Conservation (phyloP, 2,797 vertebrate species). For the Pithecia hirsuta region DNA sequence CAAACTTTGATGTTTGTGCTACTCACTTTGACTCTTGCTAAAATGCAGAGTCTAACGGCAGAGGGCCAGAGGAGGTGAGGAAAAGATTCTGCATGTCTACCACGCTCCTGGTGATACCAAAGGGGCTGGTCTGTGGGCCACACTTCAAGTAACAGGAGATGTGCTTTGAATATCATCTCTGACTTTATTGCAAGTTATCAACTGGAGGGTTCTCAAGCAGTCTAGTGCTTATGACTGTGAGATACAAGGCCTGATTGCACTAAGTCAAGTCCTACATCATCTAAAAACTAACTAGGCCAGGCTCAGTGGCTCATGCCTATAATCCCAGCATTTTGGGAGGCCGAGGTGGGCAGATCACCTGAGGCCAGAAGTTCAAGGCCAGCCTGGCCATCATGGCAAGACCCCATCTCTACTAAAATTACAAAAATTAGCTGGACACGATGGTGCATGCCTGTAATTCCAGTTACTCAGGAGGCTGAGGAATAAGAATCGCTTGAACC, state of each 20-base stretch:
- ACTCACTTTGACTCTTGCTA: background rate
- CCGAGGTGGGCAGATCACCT: no score
- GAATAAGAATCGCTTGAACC: no score
- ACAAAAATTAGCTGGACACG: no score
- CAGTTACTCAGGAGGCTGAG: no score
- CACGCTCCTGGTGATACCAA: background rate
- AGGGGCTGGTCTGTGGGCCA: background rate
- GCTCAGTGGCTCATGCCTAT: no score
- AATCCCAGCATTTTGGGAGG: no score
- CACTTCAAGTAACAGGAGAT: background rate
- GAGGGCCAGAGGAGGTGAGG: background rate
- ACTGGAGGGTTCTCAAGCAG: background rate
- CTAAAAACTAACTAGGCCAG: background rate
- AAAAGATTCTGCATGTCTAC: background rate
- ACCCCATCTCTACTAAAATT: no score
- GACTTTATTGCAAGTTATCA: background rate
- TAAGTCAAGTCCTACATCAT: background rate
- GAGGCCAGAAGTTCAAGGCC: no score
- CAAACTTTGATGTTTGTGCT: background rate
- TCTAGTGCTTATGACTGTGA: background rate
- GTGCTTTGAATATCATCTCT: background rate
- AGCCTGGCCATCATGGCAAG: no score
- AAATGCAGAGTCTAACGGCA: background rate
- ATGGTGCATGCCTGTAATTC: no score
- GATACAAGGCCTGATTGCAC: background rate